Percentiles rank a stretch among this genome's conserved stretches.
phyloP scores from a whole-genome alignment of 1,140 invertebrate genomes.

The Drosophila nikananu region DNA sequence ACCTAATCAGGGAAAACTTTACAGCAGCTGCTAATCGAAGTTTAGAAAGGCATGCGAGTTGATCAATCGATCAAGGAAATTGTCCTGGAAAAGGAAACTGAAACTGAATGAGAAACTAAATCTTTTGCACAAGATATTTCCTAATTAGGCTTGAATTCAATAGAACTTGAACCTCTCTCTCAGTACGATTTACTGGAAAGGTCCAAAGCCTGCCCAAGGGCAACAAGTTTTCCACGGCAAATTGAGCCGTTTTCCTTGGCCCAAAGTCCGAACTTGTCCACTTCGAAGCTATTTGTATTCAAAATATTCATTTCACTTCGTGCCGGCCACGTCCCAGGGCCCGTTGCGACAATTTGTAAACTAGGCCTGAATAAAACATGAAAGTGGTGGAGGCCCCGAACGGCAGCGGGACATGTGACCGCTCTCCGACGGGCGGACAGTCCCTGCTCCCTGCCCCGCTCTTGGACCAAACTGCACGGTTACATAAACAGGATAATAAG shows the following conservation, averaged over 20 bases:
- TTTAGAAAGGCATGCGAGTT: constrained; percentile 5
- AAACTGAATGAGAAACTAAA: background rate
- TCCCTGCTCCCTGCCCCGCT: background rate
- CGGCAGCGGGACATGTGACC: constrained; percentile 38
- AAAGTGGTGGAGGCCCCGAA: constrained; percentile 38
- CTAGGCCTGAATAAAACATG: constrained; percentile 77
- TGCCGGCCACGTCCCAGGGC: constrained; percentile 38
- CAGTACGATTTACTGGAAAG: constrained; percentile 6
- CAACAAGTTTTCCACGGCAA: constrained; percentile 22
- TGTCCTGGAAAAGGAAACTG: background rate
- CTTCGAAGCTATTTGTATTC: constrained; percentile 64
- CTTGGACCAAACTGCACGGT: constrained; percentile 72
- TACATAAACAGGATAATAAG: constrained; percentile 83
- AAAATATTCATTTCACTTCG: constrained; percentile 62
- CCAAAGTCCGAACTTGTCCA: background rate
- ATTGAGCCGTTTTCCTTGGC: constrained; percentile 24
- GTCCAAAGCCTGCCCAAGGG: background rate
- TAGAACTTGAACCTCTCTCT: constrained; percentile 17
- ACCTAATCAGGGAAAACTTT: constrained; percentile 40
- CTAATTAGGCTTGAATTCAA: background rate
- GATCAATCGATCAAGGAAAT: constrained; percentile 19
- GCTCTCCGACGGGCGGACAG: background rate
- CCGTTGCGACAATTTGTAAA: constrained; percentile 76
- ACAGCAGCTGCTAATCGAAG: constrained; percentile 34
- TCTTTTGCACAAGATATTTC: background rate